Evolutionary conservation across 2,888 invertebrate species (phyloP).

Genomic region (Mythimna lalbum): DNA sequence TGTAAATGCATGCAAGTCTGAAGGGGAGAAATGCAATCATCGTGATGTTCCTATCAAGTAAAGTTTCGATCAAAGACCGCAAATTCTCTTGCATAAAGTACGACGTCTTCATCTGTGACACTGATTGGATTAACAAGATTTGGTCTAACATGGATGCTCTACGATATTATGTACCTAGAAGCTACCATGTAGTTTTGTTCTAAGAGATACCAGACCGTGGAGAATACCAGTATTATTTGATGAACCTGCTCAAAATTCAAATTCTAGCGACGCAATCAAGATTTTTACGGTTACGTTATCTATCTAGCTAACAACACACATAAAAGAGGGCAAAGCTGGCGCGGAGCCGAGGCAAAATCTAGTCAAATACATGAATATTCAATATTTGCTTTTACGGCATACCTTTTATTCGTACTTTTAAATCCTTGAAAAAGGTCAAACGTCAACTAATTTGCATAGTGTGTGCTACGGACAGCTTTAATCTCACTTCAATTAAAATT

Average conservation of each 20-base stretch:
- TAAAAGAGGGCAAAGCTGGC: slow-evolving; percentile 17
- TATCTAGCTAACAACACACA: slow-evolving; percentile 19
- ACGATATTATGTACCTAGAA: not conserved
- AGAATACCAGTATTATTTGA: slow-evolving; percentile 15
- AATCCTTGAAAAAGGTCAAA: slow-evolving; percentile 57
- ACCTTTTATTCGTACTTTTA: slow-evolving; percentile 55
- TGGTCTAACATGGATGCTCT: slow-evolving; percentile 15
- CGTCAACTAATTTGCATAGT: slow-evolving; percentile 59
- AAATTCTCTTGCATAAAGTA: slow-evolving; percentile 31
- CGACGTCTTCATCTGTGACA: slow-evolving; percentile 22
- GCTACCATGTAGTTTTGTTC: not conserved
- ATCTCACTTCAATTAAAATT: slow-evolving; percentile 58
- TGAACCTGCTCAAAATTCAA: slow-evolving; percentile 16
- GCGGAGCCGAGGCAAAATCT: slow-evolving; percentile 31
- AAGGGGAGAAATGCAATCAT: slow-evolving; percentile 55
- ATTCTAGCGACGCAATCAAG: slow-evolving; percentile 5
- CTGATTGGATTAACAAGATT: slow-evolving; percentile 37
- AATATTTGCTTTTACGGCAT: slow-evolving; percentile 57
- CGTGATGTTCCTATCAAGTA: slow-evolving; percentile 52
- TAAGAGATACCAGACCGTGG: slow-evolving; percentile 4
- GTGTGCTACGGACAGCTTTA: slow-evolving; percentile 63
- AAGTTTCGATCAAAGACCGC: slow-evolving; percentile 46
- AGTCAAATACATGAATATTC: slow-evolving; percentile 57
- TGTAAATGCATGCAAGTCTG: slow-evolving; percentile 49
- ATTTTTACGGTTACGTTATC: slow-evolving; percentile 16